Base-by-base conservation (phyloP, 2,797 vertebrate species). In the Urophycis tenuis region DNA sequence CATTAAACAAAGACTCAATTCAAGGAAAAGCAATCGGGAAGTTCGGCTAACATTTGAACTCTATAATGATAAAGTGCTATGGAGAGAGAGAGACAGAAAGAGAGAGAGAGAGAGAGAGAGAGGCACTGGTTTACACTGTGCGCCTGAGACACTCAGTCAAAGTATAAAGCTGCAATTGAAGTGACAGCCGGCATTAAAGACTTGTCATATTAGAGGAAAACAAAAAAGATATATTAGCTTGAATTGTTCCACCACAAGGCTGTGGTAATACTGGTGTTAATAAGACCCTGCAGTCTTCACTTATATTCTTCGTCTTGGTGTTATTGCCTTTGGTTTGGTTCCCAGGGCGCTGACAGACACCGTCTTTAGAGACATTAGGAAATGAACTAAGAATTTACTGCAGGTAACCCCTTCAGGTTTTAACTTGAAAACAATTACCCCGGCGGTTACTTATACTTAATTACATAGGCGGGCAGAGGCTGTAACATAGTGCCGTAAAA, bases 351-450 rank as follows among this genome's bases (percentile, higher is more conserved):
- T 70, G 67, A 70, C 14, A 70, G 67, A 73, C 19, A 74, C 70
- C 5, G 36, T 30, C 74, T 78, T 72, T 33, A 74, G 69, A n/a
- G 39, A 78, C 79, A 85, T 80, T 60, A 85, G 72, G 74, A 78
- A 79, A 73, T 39, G 77, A 34, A 81, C 77, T 33, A 36, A 72
- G 69, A 35, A 77, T 74, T 82, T 76, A 74, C 75, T 74, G 78
- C 45, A 75, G 71, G 74, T 73, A 77, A 78, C 75, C 78, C 75
- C 60, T 80, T 82, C 81, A 85, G 79, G 81, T 86, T 85, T 79
- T 81, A 83, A 87, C 87, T 81, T 85, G 81, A 86, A 88, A 79
- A 85, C 69, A 82, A 88, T 87, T 83, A 86, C 79, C 74, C 34
- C 49, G 74, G 74, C 74, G 83, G 39, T 72, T 81, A 77, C 75